Percentiles rank a stretch among this genome's conserved stretches.
Conservation (phyloP, 1,140 invertebrate species). For the Apis cerana region DNA sequence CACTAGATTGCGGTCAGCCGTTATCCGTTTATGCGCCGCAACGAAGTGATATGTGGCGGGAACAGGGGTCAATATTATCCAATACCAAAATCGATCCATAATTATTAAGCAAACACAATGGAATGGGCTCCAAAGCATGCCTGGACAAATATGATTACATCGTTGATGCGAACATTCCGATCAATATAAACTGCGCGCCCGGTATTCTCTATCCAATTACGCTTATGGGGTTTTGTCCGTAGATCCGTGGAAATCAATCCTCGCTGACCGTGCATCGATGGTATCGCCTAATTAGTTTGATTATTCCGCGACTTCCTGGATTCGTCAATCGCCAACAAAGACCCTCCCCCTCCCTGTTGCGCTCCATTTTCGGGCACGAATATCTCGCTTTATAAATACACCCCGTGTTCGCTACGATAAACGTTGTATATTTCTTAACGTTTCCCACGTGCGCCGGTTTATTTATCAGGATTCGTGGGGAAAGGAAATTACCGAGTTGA, state of each 20-base stretch:
- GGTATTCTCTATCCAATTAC: slow-evolving; percentile 65
- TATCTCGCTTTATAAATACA: too few species aligned
- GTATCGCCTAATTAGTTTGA: slow-evolving; percentile 64
- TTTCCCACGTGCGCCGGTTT: not conserved
- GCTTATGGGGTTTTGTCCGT: slow-evolving; percentile 53
- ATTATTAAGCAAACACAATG: slow-evolving; percentile 66
- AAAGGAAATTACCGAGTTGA: not conserved
- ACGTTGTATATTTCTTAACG: not conserved
- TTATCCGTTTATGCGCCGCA: slow-evolving; percentile 50
- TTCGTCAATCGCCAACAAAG: slow-evolving; percentile 38
- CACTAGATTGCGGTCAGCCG: slow-evolving; percentile 29
- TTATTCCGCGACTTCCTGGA: slow-evolving; percentile 51
- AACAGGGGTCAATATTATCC: slow-evolving; percentile 63
- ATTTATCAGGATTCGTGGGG: not conserved
- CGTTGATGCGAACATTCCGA: slow-evolving; percentile 66
- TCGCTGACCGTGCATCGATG: slow-evolving; percentile 51
- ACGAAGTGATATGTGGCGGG: slow-evolving; percentile 46
- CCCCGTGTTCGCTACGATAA: not conserved
- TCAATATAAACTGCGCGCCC: slow-evolving; percentile 61
- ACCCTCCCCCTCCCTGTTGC: slow-evolving; percentile 7
- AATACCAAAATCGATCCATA: slow-evolving; percentile 63
- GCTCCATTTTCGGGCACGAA: not conserved
- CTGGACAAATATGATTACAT: slow-evolving; percentile 68
- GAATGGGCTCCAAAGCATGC: slow-evolving; percentile 61
- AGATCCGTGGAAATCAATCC: slow-evolving; percentile 62